Percentiles rank a stretch among this genome's conserved stretches.
Evolutionary conservation across 1,140 invertebrate species (phyloP).

Genomic region (Zaprionus nigranus): DNA sequence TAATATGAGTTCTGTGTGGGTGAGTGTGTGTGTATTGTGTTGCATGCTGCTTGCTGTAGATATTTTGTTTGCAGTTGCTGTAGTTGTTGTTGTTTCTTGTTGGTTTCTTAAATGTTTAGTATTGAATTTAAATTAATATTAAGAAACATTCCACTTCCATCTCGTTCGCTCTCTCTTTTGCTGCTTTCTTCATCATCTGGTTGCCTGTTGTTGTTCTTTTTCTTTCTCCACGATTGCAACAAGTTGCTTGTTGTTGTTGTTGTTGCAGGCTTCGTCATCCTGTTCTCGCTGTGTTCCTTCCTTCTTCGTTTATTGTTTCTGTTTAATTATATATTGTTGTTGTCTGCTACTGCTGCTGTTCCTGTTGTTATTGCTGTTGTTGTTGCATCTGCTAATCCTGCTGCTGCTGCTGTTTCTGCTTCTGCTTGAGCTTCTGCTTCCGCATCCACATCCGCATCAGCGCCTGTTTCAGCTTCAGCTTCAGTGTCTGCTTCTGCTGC

Average conservation of each 20-base stretch:
- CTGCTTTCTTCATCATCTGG: not conserved
- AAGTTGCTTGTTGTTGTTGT: not conserved
- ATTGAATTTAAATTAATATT: conserved; percentile 79
- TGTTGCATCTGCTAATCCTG: not conserved
- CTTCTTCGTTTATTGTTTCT: conserved; percentile 16
- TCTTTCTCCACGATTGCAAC: not conserved
- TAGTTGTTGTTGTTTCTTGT: conserved; percentile 24
- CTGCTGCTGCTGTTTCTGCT: not conserved
- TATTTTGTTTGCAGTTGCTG: conserved; percentile 37
- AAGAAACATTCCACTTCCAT: conserved; percentile 65
- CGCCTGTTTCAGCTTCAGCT: not conserved
- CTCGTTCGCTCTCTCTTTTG: not conserved
- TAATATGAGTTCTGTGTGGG: conserved; percentile 21
- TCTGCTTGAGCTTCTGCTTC: not conserved
- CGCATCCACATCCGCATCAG: not conserved
- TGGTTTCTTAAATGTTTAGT: conserved; percentile 68
- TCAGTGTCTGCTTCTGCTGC: not conserved
- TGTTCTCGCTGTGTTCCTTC: conserved; percentile 6
- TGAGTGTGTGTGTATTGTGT: conserved; percentile 20
- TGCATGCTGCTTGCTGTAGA: conserved; percentile 35
- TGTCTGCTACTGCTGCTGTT: conserved; percentile 3
- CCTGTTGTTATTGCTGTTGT: conserved; percentile 18
- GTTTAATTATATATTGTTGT: conserved; percentile 14
- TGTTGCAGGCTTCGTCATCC: not conserved
- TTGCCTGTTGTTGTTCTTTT: too few relatives aligned